Percentiles rank a stretch among this genome's conserved stretches.
These are phyloP conservation scores for Vollenhovia emeryi DNA, from an alignment of 1,140 invertebrate genomes.

Conservation along the genomic window DNA sequence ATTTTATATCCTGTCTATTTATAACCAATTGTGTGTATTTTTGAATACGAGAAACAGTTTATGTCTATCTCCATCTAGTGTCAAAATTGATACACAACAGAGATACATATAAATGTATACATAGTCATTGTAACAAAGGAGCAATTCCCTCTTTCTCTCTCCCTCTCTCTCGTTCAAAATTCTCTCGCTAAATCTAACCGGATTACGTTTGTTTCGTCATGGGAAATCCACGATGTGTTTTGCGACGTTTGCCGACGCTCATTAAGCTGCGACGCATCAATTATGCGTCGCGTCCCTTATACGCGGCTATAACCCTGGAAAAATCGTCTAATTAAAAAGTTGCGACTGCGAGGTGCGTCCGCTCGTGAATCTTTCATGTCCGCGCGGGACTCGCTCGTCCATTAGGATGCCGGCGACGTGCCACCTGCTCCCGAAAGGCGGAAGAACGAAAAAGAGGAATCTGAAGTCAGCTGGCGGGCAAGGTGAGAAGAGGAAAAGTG, in stretches of 20 bases:
- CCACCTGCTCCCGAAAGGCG: constrained; percentile 59
- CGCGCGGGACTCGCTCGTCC: constrained; percentile 25
- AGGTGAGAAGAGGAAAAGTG: neutral
- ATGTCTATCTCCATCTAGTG: too few relatives aligned
- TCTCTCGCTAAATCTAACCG: neutral
- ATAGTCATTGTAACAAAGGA: too few relatives aligned
- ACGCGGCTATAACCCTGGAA: neutral
- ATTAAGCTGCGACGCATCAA: constrained; percentile 15
- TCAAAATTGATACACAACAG: too few relatives aligned
- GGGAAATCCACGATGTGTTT: neutral
- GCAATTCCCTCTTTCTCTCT: too few relatives aligned
- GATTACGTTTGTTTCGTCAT: neutral
- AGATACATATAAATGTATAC: too few relatives aligned
- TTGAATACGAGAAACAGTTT: too few relatives aligned
- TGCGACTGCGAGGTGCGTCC: neutral
- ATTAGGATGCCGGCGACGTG: constrained; percentile 30
- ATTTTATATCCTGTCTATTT: too few relatives aligned
- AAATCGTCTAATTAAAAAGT: constrained; percentile 64
- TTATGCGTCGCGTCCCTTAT: neutral
- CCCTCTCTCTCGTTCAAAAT: neutral
- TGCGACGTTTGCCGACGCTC: neutral
- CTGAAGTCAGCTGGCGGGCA: neutral
- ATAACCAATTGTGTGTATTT: too few relatives aligned
- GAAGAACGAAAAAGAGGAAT: neutral
- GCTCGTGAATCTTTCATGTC: constrained; percentile 71